These are phyloP conservation scores for Bubalus kerabau DNA, from an alignment of 2,113 vertebrate species.

Conservation along the genomic window DNA sequence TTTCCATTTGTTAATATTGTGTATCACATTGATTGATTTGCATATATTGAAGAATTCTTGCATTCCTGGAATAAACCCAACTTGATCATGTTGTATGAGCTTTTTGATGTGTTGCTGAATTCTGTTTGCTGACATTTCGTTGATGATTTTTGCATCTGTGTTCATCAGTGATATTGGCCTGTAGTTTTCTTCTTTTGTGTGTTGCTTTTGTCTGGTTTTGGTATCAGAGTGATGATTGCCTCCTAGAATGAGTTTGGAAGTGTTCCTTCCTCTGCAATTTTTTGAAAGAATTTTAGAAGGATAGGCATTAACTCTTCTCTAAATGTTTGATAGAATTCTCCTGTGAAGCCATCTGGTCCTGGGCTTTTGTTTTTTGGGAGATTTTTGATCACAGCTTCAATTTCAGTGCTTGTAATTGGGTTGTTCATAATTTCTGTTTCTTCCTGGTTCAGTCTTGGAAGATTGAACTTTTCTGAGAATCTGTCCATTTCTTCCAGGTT, in stretches of 20 bases:
- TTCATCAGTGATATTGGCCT: neutral
- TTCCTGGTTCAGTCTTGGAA: neutral
- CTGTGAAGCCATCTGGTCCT: neutral
- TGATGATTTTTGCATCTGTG: neutral
- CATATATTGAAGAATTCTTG: neutral
- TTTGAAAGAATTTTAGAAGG: neutral
- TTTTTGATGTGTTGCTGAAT: neutral
- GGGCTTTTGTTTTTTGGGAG: neutral
- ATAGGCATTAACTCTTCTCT: neutral
- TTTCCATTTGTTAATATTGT: neutral
- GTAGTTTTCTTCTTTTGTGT: neutral
- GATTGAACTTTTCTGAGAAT: neutral
- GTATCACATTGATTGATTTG: neutral
- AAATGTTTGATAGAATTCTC: neutral
- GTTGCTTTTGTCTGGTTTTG: neutral
- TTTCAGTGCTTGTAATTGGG: neutral
- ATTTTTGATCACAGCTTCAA: neutral
- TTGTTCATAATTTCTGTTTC: neutral
- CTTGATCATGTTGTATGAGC: neutral
- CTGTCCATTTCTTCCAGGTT: neutral
- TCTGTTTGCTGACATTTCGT: neutral
- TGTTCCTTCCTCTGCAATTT: neutral
- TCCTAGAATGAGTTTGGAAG: neutral
- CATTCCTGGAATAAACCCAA: neutral
- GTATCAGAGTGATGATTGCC: neutral